Base-by-base conservation (phyloP, 2,113 vertebrate species). In the Lichenostomus cassidix region DNA sequence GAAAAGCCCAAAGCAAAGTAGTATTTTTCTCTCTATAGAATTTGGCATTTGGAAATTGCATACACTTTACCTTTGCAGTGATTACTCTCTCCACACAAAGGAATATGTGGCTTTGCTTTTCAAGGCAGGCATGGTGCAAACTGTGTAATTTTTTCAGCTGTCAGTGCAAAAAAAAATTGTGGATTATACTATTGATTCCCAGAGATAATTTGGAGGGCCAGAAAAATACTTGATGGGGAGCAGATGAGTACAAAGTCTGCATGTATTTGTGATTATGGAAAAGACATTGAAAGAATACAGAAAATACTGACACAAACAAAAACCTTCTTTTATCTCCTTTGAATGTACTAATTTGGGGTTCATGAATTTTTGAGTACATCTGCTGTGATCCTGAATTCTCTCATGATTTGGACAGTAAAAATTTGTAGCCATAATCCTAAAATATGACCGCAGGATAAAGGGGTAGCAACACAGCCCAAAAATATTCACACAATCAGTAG, bases 11-110 rank as follows among this genome's bases (percentile, higher is more conserved):
- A 55, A 88, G 82, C 42, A 93, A 94, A 94, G 75, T 86, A 92
- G 80, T 86, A 71, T 86, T 96, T 96, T 96, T 93, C 93, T 87
- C 80, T 94, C 53, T 87, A 68, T 80, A 92, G 74, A 93, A 87
- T 85, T 95, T 96, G 76, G 76, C 88, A 94, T 93, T 95, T 89
- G 77, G 41, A 93, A 97, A 95, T 96, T 92, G 69, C 92, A 92
- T 96, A 90, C 76, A 83, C 52, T 93, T 96, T 94, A 73, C 69
- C 60, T 94, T 92, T 94, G 44, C 18, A 81, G 58, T 60, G 79
- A 95, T 95, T 93, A 81, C 83, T 71, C 79, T 87, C 64, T 89
- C 52, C 37, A 56, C 31, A 93, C 64, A 96, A 88, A 94, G 39
- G 85, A 94, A 71, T 81, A 74, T 46, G 59, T 70, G 64, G 37